A percentile compares a stretch with the other conserved stretches of the same genome.
These are phyloP conservation scores for Leucophenga montana DNA, from an alignment of 2,888 invertebrate genomes.

Conservation along the genomic window DNA sequence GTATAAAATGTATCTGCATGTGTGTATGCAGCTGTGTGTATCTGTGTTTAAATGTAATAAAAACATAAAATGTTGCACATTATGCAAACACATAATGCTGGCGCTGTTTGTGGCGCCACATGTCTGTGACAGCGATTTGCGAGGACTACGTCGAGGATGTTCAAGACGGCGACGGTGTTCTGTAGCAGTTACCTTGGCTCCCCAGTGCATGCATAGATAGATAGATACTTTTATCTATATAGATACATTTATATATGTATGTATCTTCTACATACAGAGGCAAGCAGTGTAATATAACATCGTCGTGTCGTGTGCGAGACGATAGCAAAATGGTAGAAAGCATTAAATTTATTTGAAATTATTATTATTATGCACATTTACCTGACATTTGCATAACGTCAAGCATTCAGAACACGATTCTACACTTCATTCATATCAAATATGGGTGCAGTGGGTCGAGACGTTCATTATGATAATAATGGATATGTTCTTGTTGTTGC, in stretches of 20 bases:
- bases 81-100: constrained; percentile 32
- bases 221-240: background rate
- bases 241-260: too few relatives aligned
- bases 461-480: background rate
- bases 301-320: background rate
- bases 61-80: constrained; percentile 50
- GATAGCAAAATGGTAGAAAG: constrained; percentile 20
- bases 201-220: background rate
- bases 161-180: background rate
- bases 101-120: constrained; percentile 27
- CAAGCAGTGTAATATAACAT: too few relatives aligned
- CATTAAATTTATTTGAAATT: constrained; percentile 46
- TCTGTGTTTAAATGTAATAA: constrained; percentile 43
- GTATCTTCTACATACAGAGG: too few relatives aligned
- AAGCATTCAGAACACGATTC: constrained; percentile 25
- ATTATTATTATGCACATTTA: constrained; percentile 49
- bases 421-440: constrained; percentile 18
- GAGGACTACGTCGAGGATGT: background rate
- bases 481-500: background rate
- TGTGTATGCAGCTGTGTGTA: constrained; percentile 20
- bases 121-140: constrained; percentile 19
- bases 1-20: constrained; percentile 4
- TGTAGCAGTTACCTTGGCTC: background rate
- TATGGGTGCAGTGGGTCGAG: background rate
- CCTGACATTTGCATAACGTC: constrained; percentile 46